A percentile compares a stretch with the other conserved stretches of the same genome.
These are phyloP conservation scores for Coptodon bakossiorum DNA, from an alignment of 2,113 vertebrate genomes.

Conservation along the genomic window DNA sequence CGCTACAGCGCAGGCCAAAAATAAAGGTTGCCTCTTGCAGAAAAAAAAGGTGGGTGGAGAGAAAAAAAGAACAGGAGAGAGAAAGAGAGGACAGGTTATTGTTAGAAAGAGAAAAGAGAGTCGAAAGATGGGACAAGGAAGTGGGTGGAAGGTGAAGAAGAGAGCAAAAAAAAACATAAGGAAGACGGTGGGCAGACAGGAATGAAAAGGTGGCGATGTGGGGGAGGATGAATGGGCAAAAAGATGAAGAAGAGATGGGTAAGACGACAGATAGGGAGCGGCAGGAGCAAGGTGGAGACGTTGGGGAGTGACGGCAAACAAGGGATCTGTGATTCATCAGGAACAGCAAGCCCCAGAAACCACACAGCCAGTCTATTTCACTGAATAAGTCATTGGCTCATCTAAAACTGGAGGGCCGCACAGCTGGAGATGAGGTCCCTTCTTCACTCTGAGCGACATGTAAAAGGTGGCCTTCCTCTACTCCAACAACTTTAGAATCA, in stretches of 20 bases:
- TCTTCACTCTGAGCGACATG: background rate
- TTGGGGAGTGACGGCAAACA: slow-evolving; percentile 19
- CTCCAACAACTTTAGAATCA: background rate
- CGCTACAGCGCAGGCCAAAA: background rate
- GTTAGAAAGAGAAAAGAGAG: slow-evolving; percentile 8
- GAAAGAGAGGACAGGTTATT: slow-evolving; percentile 23
- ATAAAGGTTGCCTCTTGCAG: slow-evolving; percentile 31
- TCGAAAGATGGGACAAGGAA: slow-evolving; percentile 10
- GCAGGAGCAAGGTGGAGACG: background rate
- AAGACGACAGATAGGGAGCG: background rate
- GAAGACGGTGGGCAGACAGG: slow-evolving; percentile 21
- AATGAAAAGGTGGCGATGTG: slow-evolving; percentile 30
- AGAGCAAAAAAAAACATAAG: background rate
- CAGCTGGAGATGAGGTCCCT: background rate
- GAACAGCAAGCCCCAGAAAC: background rate
- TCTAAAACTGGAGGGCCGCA: background rate
- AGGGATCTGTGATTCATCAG: slow-evolving; percentile 33
- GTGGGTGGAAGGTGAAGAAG: slow-evolving; percentile 27
- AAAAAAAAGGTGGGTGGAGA: slow-evolving; percentile 6
- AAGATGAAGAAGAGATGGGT: background rate
- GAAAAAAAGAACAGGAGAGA: background rate
- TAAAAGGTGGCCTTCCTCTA: slow-evolving; percentile 27
- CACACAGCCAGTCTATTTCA: slow-evolving; percentile 11
- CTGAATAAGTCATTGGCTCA: background rate
- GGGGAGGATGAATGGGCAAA: slow-evolving; percentile 15